A percentile compares a stretch with the other conserved stretches of the same genome.
These are phyloP conservation scores for Trichosurus vulpecula DNA, from an alignment of 2,797 vertebrate genomes.

Conservation along the genomic window DNA sequence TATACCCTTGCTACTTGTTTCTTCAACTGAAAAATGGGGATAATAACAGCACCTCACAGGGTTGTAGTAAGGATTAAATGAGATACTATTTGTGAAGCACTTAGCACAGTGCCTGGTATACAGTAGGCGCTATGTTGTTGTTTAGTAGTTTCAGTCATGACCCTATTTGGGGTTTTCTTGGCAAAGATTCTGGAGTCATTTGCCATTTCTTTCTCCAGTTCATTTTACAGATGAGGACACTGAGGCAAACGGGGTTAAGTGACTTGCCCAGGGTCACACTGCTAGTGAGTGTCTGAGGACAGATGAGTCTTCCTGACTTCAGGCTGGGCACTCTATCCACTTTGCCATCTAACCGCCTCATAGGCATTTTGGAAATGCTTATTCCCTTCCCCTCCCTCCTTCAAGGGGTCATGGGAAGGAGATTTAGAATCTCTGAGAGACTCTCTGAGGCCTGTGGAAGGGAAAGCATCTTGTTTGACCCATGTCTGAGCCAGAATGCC, in stretches of 20 bases:
- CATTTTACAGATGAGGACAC: too few relatives aligned
- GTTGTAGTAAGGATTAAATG: neutral
- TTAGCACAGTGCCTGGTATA: neutral
- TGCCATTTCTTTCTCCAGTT: too few relatives aligned
- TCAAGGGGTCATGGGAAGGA: neutral
- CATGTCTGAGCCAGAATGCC: neutral
- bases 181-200: too few relatives aligned
- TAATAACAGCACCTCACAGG: neutral
- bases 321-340: too few relatives aligned
- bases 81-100: neutral
- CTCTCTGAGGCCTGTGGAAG: neutral
- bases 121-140: neutral
- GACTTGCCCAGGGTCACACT: too few relatives aligned
- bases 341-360: too few relatives aligned
- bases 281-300: too few relatives aligned
- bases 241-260: too few relatives aligned
- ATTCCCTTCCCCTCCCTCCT: neutral
- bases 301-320: too few relatives aligned
- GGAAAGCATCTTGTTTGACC: neutral
- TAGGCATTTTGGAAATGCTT: too few relatives aligned
- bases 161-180: too few relatives aligned
- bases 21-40: neutral
- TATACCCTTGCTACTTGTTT: neutral
- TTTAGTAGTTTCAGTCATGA: too few relatives aligned
- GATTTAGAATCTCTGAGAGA: neutral